A percentile compares a stretch with the other conserved stretches of the same genome.
Evolutionary conservation across 2,113 vertebrate species (phyloP).

Genomic region (Herpailurus yagouaroundi): DNA sequence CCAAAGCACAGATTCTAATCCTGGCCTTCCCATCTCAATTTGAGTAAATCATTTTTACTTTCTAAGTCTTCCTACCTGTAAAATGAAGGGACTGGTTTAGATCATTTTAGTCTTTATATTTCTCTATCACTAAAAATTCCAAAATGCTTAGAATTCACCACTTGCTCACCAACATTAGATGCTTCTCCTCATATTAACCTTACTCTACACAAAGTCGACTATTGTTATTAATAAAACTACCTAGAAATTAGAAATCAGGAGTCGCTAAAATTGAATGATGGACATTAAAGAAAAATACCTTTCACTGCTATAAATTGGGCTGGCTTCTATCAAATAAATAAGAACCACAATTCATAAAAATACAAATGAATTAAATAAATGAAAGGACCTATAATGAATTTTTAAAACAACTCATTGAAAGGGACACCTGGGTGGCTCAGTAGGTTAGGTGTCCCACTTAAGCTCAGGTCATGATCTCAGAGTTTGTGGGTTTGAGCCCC

Average conservation of each 20-base stretch:
- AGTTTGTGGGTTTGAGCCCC: too few relatives aligned
- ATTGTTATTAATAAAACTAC: slow-evolving; percentile 7
- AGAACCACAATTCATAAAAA: not conserved
- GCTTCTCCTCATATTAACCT: not conserved
- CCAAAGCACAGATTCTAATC: not conserved
- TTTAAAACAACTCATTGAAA: too few relatives aligned
- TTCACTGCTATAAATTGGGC: not conserved
- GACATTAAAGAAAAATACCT: not conserved
- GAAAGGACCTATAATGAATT: not conserved
- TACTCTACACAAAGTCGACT: slow-evolving; percentile 15
- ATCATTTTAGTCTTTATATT: not conserved
- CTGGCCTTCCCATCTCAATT: not conserved
- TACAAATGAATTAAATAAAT: not conserved
- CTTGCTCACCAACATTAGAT: not conserved
- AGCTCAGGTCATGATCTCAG: too few relatives aligned
- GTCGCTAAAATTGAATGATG: not conserved
- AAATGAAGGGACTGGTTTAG: not conserved
- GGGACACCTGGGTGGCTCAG: too few relatives aligned
- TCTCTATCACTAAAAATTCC: not conserved
- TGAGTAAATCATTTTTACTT: not conserved
- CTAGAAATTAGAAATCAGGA: slow-evolving; percentile 7
- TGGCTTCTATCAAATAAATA: not conserved
- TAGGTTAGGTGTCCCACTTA: too few relatives aligned
- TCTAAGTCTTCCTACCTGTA: not conserved
- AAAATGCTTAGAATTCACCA: slow-evolving; percentile 19